Conservation (phyloP, 2,888 invertebrate species). For the Xylocampa areola region DNA sequence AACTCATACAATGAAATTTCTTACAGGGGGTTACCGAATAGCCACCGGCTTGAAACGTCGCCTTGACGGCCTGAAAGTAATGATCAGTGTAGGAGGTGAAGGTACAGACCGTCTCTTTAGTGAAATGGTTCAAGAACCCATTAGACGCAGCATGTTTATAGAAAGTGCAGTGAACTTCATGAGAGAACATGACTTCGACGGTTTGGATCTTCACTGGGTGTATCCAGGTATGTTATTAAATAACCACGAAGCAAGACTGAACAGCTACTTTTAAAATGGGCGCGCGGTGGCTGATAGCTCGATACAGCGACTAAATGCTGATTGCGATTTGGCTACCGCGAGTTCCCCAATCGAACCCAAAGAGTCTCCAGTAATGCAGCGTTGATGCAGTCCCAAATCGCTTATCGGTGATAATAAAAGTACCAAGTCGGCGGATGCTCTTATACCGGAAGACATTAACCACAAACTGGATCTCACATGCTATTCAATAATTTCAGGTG, state of each 20-base stretch:
- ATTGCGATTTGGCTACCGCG: too few species aligned
- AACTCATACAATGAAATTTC: too few species aligned
- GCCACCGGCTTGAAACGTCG: constrained; percentile 91
- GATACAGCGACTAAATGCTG: too few species aligned
- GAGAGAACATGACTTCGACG: constrained; percentile 93
- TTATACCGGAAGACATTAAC: too few species aligned
- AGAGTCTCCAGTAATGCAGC: too few species aligned
- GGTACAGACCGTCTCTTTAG: constrained; percentile 90
- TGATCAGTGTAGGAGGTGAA: constrained; percentile 94
- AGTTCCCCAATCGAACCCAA: too few species aligned
- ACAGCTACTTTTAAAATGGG: background rate
- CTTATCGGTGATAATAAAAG: too few species aligned
- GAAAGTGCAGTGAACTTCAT: constrained; percentile 91
- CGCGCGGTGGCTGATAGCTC: too few species aligned
- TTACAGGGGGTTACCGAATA: constrained; percentile 92
- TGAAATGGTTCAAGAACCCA: constrained; percentile 90
- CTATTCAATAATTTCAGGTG: constrained; percentile 68
- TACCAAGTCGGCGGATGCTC: too few species aligned
- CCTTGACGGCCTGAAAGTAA: constrained; percentile 92
- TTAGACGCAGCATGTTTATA: constrained; percentile 89
- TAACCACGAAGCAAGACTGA: background rate
- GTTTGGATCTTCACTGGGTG: constrained; percentile 95
- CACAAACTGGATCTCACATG: background rate
- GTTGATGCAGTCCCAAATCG: too few species aligned
- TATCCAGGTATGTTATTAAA: constrained; percentile 88